These are phyloP conservation scores for Lamprologus tigripictilis DNA, from an alignment of 2,113 vertebrate species.

Conservation along the genomic window DNA sequence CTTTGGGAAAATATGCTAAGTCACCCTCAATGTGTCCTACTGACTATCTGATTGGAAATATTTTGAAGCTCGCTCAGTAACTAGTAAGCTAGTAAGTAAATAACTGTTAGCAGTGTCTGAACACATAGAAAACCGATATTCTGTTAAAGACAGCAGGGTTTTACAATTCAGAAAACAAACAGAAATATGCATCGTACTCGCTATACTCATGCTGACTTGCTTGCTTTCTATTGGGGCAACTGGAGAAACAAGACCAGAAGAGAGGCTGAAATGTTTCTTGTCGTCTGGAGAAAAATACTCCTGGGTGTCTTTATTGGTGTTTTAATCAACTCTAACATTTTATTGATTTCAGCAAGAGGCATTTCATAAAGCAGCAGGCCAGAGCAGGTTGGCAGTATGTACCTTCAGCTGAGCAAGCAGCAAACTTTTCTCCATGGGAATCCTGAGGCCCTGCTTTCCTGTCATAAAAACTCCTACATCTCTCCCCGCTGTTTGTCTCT, in stretches of 20 bases:
- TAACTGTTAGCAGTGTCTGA: neutral
- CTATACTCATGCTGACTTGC: neutral
- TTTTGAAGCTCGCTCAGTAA: neutral
- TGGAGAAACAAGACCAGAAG: neutral
- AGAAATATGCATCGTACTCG: neutral
- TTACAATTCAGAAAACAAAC: neutral
- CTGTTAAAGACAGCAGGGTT: neutral
- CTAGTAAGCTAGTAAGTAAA: neutral
- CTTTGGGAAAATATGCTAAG: neutral
- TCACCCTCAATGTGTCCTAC: neutral
- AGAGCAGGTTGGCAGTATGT: constrained; percentile 45
- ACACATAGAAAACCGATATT: neutral
- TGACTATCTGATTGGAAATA: neutral
- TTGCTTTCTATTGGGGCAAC: neutral
- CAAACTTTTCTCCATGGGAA: constrained; percentile 27
- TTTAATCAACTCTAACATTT: constrained; percentile 67
- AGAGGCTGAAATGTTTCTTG: constrained; percentile 8
- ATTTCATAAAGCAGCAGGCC: constrained; percentile 60
- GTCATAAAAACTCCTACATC: neutral
- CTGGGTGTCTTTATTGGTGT: constrained; percentile 55
- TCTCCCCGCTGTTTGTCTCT: neutral
- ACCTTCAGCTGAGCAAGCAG: constrained; percentile 43
- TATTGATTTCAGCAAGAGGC: constrained; percentile 58
- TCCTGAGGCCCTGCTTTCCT: neutral
- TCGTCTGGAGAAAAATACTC: constrained; percentile 31